A percentile compares a stretch with the other conserved stretches of the same genome.
Evolutionary conservation across 2,113 vertebrate genomes (phyloP).

Genomic region (Vulpes ferrilata): DNA sequence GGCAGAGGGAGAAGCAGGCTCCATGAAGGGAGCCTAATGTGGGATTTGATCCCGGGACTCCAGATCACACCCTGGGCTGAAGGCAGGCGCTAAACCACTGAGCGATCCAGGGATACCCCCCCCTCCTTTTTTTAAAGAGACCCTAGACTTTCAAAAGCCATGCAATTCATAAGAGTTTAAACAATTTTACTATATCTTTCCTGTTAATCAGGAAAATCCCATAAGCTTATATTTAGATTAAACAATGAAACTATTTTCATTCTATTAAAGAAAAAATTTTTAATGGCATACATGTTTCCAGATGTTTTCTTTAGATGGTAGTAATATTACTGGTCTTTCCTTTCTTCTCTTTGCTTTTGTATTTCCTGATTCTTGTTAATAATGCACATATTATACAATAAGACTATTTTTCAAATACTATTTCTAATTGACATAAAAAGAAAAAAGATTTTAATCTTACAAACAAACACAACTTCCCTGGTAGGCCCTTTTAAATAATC

Average conservation of each 20-base stretch:
- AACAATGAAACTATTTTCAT: not conserved
- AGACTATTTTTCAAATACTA: not conserved
- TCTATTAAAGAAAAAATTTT: not conserved
- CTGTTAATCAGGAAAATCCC: not conserved
- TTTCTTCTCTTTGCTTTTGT: conserved; percentile 5
- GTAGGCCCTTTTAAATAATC: not conserved
- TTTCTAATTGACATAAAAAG: not conserved
- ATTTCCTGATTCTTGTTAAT: not conserved
- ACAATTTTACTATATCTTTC: not conserved
- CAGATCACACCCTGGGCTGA: no score
- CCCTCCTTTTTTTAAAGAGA: not conserved
- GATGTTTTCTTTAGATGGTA: not conserved
- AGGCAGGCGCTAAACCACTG: no score
- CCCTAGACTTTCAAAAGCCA: not conserved
- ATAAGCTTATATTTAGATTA: not conserved
- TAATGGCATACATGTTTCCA: not conserved
- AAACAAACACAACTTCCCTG: not conserved
- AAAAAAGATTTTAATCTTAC: not conserved
- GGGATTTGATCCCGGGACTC: no score
- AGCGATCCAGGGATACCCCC: no score
- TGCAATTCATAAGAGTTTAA: not conserved
- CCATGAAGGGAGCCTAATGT: no score
- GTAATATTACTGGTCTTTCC: not conserved
- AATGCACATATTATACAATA: not conserved
- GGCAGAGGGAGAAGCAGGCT: no score